A percentile compares a stretch with the other conserved stretches of the same genome.
Conservation (phyloP, 1,140 invertebrate species). For the Geopemphigus sp. region DNA sequence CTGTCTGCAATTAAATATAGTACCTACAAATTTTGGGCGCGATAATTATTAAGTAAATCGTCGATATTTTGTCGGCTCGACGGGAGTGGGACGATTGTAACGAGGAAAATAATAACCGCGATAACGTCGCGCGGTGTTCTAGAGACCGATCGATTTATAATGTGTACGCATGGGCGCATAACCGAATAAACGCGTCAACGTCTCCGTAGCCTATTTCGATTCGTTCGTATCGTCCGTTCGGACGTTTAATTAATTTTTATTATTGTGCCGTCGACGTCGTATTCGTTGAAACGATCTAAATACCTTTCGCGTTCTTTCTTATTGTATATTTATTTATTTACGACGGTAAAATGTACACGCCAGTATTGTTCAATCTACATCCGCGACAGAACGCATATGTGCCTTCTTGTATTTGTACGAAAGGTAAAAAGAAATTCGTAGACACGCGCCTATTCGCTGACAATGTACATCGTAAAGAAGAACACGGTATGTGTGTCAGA, state of each 20-base stretch:
- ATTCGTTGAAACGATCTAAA: background rate
- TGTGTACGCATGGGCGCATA: too few relatives aligned
- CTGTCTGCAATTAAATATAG: too few relatives aligned
- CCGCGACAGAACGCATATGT: background rate
- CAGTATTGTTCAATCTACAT: conserved; percentile 11
- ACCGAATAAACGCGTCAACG: background rate
- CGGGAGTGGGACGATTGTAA: too few relatives aligned
- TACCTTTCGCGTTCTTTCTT: background rate
- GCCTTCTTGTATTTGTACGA: background rate
- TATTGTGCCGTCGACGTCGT: background rate
- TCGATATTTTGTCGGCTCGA: too few relatives aligned
- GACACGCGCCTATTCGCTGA: background rate
- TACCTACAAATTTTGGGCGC: too few relatives aligned
- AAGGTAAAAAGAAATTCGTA: conserved; percentile 21
- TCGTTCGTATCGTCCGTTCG: background rate
- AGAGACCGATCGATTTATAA: too few relatives aligned
- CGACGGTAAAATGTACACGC: too few relatives aligned
- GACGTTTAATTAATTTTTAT: background rate
- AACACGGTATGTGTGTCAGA: conserved; percentile 1
- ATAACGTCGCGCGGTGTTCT: too few relatives aligned
- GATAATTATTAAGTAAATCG: too few relatives aligned
- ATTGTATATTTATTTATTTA: too few relatives aligned
- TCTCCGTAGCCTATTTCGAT: background rate
- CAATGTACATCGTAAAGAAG: background rate
- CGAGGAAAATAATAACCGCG: too few relatives aligned